phyloP scores from a whole-genome alignment of 2,113 vertebrate species.

The Cettia cetti region DNA sequence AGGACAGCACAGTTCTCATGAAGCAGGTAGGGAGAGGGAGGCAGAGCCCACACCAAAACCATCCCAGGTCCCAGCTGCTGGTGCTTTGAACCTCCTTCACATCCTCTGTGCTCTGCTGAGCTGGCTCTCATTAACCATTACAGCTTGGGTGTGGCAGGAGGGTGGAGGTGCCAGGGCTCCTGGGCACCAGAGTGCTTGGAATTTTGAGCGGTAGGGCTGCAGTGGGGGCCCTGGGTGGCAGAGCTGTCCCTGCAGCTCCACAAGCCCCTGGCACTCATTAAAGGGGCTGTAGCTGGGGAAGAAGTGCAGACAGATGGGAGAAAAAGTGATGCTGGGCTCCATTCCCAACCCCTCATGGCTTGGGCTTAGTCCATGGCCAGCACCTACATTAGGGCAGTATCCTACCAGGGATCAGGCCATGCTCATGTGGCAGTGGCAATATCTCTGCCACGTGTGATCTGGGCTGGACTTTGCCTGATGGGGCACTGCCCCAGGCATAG shows the following conservation, averaged over 20 bases:
- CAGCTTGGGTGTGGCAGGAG: accelerated
- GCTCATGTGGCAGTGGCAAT: background rate
- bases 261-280: accelerated
- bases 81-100: background rate
- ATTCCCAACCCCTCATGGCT: accelerated
- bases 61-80: background rate
- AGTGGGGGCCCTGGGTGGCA: background rate
- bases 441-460: background rate
- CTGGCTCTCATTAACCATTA: background rate
- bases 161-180: background rate
- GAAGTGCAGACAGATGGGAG: background rate
- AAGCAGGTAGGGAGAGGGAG: background rate
- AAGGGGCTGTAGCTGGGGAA: background rate
- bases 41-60: background rate
- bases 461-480: background rate
- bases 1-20: background rate
- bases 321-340: no score
- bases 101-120: accelerated
- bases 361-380: background rate
- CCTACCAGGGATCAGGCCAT: background rate
- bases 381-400: accelerated
- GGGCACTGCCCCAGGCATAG: background rate
- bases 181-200: background rate
- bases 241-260: background rate
- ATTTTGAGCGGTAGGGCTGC: background rate